phyloP scores from a whole-genome alignment of 2,797 vertebrate species.

The Phalanger gymnotis region DNA sequence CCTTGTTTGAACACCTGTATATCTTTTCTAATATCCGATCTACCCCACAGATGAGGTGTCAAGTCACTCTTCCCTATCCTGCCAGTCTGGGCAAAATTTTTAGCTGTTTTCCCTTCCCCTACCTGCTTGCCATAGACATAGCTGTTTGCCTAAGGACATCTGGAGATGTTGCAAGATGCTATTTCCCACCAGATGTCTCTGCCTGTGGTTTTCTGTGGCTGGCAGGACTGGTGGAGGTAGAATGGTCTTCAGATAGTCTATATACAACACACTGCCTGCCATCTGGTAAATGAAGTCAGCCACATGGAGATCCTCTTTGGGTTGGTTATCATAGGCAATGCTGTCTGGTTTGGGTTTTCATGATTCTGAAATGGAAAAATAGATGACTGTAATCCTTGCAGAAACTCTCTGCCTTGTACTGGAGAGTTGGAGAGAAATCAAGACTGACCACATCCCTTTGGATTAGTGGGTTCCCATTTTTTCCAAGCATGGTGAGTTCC shows the following conservation, averaged over 20 bases:
- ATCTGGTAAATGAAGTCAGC: not conserved
- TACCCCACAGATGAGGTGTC: not conserved
- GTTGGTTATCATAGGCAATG: not conserved
- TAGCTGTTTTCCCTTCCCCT: not conserved
- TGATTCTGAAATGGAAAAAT: not conserved
- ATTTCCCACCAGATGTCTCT: not conserved
- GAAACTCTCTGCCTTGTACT: not conserved
- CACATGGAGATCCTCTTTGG: not conserved
- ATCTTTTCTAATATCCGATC: too few relatives aligned
- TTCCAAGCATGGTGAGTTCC: not conserved
- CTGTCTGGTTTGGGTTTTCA: not conserved
- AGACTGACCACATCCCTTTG: not conserved
- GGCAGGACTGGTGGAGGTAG: not conserved
- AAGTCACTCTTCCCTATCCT: not conserved
- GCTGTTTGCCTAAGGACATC: not conserved
- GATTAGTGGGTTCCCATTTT: not conserved
- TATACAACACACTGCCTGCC: not conserved
- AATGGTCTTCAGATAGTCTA: not conserved
- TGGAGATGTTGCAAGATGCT: not conserved
- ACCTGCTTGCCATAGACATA: not conserved
- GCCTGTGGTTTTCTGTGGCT: not conserved
- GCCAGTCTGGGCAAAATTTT: not conserved
- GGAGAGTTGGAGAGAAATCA: not conserved
- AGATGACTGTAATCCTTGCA: not conserved
- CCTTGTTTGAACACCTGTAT: not conserved